Conservation (phyloP, 2,888 invertebrate species). For the Hyppa rectilinea region DNA sequence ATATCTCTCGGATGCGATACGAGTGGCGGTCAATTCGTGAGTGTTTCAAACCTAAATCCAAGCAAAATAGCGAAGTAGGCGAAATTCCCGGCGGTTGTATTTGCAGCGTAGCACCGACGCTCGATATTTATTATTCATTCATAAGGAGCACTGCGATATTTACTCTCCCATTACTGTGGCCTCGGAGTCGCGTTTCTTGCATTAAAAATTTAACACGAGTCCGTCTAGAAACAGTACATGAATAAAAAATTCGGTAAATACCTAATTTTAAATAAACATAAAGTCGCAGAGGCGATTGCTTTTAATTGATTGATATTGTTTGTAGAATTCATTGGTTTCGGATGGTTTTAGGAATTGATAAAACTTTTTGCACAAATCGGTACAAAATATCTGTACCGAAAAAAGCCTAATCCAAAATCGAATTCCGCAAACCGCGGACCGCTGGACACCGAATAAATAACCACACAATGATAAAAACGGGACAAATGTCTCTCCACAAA, state of each 20-base stretch:
- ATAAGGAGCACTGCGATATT: constrained; percentile 87
- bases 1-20: constrained; percentile 41
- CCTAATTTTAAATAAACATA: constrained; percentile 73
- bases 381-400: constrained; percentile 42
- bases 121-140: constrained; percentile 87
- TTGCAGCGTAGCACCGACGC: constrained; percentile 76
- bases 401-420: constrained; percentile 66
- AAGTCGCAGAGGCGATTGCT: constrained; percentile 22
- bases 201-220: constrained; percentile 85
- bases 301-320: constrained; percentile 53
- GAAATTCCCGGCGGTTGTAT: constrained; percentile 75
- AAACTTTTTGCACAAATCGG: constrained; percentile 30
- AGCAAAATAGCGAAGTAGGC: constrained; percentile 60
- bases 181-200: constrained; percentile 83
- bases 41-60: constrained; percentile 60
- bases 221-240: constrained; percentile 72
- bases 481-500: constrained; percentile 70
- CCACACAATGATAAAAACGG: constrained; percentile 71
- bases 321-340: constrained; percentile 9
- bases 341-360: constrained; percentile 34
- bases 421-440: constrained; percentile 62
- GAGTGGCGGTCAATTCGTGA: constrained; percentile 61
- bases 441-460: constrained; percentile 71
- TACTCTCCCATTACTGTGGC: constrained; percentile 86
- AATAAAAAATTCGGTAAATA: constrained; percentile 73